These are phyloP conservation scores for Perizoma affinitatum DNA, from an alignment of 2,888 invertebrate species.

Conservation along the genomic window DNA sequence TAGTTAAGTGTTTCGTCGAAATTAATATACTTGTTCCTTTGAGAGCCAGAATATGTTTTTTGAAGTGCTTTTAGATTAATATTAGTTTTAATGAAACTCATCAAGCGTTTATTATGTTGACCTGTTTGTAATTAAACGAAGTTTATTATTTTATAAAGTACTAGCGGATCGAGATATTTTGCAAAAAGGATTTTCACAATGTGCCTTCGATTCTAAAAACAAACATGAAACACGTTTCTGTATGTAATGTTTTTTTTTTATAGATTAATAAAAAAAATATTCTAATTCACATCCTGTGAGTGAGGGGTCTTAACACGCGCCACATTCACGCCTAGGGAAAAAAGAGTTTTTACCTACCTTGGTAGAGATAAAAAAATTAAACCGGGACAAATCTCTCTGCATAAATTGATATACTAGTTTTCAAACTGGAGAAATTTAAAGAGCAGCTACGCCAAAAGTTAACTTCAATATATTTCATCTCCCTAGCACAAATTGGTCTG, in stretches of 20 bases:
- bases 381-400: too few relatives aligned
- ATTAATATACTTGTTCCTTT: constrained; percentile 18
- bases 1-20: constrained; percentile 23
- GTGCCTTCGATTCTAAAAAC: too few relatives aligned
- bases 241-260: too few relatives aligned
- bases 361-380: too few relatives aligned
- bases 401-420: constrained; percentile 8
- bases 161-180: too few relatives aligned
- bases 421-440: constrained; percentile 16
- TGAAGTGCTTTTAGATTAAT: constrained; percentile 17
- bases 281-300: too few relatives aligned
- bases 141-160: background rate
- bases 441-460: constrained; percentile 12
- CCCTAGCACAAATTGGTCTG: constrained; percentile 10
- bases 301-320: too few relatives aligned
- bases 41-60: constrained; percentile 9
- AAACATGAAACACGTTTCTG: too few relatives aligned
- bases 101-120: constrained; percentile 6
- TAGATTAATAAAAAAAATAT: too few relatives aligned
- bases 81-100: constrained; percentile 12
- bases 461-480: constrained; percentile 10
- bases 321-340: too few relatives aligned
- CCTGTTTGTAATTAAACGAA: background rate
- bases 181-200: too few relatives aligned
- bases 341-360: too few relatives aligned